Evolutionary conservation across 2,888 invertebrate genomes (phyloP).

Genomic region (Drepana falcataria): DNA sequence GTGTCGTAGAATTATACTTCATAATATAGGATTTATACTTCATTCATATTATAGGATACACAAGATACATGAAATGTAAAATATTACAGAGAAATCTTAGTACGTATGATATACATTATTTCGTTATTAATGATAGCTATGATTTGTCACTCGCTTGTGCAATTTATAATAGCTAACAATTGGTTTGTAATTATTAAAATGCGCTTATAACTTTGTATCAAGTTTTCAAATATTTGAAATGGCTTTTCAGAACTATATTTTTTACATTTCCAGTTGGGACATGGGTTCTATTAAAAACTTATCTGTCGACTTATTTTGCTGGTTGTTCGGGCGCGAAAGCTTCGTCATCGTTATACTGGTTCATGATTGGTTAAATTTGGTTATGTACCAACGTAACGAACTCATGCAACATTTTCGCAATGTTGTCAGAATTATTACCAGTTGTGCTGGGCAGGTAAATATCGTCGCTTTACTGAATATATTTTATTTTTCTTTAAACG

Average conservation of each 20-base stretch:
- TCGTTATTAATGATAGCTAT: not conserved
- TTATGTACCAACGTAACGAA: slow-evolving; percentile 59
- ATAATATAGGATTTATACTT: too few species aligned
- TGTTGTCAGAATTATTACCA: slow-evolving; percentile 74
- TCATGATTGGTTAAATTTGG: slow-evolving; percentile 53
- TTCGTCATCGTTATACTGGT: slow-evolving; percentile 46
- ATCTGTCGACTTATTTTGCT: slow-evolving; percentile 46
- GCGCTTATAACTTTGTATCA: too few species aligned
- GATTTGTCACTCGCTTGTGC: not conserved
- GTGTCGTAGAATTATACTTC: too few species aligned
- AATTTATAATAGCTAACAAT: too few species aligned
- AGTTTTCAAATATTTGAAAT: too few species aligned
- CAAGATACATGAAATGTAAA: too few species aligned
- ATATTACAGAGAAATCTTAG: not conserved
- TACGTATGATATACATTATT: not conserved
- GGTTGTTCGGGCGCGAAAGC: slow-evolving; percentile 71
- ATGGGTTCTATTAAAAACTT: slow-evolving; percentile 21
- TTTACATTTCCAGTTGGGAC: slow-evolving; percentile 4
- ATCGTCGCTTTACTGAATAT: slow-evolving; percentile 57
- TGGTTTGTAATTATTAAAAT: too few species aligned
- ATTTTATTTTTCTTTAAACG: slow-evolving; percentile 69
- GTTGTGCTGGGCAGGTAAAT: slow-evolving; percentile 73
- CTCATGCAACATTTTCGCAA: slow-evolving; percentile 52
- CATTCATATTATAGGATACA: too few species aligned
- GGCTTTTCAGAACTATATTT: slow-evolving; percentile 10